Evolutionary conservation across 2,888 invertebrate genomes (phyloP), one percentile per base, ranked within the genome.

Genomic region (Tetragonisca angustula): DNA sequence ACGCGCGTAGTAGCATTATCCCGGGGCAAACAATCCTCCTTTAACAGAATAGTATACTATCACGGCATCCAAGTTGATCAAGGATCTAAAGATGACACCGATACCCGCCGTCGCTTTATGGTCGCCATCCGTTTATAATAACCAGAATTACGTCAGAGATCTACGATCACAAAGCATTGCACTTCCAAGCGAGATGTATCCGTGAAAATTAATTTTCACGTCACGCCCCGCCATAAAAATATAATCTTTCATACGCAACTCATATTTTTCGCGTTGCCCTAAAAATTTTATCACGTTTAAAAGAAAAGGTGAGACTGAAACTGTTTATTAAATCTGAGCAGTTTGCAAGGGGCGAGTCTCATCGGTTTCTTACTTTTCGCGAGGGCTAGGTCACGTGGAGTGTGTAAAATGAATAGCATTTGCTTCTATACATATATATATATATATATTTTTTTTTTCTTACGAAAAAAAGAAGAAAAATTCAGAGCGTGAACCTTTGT

Each of bases 11-110:
- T 32, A n/a, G 36, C 19, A 52, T 17, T 64, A 64, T 73, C 32
- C 19, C 32, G 17, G 3, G 1, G 17, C 24, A 52, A 62, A 64
- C 73, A 50, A 52, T 52, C 36, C n/a, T 52, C 52, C 27, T 64
- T 52, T 64, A 50, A 64, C 64, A 2, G 62, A 73, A 64, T 52
- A 32, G 50, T 11, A n/a, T 62, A 50, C 27, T 17, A 11, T 62
- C 59, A 24, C 24, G 15, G 9, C 13, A 17, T 21, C 17, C 3
- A n/a, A n/a, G 52, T 73, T 64, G 73, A 73, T 64, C 52, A 64
- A 27, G 62, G 73, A 52, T 73, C 72, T 73, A 64, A 73, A 64
- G 64, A 52, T 65, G 65, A 54, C 24, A 74, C 36, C 24, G 65
- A 74, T 54, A 54, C 62, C 36, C 24, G 74, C 24, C 17, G 52